Conservation (phyloP, 1,140 invertebrate species). For the Melitaea cinxia region DNA sequence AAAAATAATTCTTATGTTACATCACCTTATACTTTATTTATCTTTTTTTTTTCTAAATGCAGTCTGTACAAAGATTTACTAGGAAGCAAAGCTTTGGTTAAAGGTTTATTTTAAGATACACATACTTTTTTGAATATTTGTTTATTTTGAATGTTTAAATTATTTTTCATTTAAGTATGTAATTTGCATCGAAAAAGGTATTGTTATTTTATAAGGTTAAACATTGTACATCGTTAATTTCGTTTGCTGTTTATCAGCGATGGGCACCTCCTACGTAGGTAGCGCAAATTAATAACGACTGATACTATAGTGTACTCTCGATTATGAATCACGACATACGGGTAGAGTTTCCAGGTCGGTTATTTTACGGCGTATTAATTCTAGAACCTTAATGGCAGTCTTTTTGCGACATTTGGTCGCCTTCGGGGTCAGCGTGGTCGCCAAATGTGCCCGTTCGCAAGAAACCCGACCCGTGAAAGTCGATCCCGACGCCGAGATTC, state of each 20-base stretch:
- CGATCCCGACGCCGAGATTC: conserved; percentile 67
- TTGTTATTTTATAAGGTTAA: no score
- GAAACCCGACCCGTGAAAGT: conserved; percentile 63
- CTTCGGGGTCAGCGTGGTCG: conserved; percentile 59
- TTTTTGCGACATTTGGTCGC: conserved; percentile 66
- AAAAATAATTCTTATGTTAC: conserved; percentile 69
- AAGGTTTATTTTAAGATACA: no score
- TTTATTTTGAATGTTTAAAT: no score
- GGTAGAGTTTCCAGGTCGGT: conserved; percentile 50
- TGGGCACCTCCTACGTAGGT: no score
- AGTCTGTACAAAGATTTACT: no score
- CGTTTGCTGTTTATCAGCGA: neutral
- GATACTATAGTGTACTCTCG: neutral
- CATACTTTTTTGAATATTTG: no score
- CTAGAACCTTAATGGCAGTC: conserved; percentile 54
- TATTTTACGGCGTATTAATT: conserved; percentile 53
- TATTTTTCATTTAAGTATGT: no score
- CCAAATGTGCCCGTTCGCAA: conserved; percentile 69
- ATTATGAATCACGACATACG: conserved; percentile 48
- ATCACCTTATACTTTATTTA: conserved; percentile 48
- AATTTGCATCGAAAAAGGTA: no score
- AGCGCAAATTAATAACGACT: neutral
- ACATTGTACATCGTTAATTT: no score
- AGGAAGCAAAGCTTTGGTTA: no score
- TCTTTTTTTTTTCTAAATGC: conserved; percentile 1